Percentiles rank a stretch among this genome's conserved stretches.
These are phyloP conservation scores for Callyntrura sp. DNA, from an alignment of 2,888 invertebrate species.

Conservation along the genomic window DNA sequence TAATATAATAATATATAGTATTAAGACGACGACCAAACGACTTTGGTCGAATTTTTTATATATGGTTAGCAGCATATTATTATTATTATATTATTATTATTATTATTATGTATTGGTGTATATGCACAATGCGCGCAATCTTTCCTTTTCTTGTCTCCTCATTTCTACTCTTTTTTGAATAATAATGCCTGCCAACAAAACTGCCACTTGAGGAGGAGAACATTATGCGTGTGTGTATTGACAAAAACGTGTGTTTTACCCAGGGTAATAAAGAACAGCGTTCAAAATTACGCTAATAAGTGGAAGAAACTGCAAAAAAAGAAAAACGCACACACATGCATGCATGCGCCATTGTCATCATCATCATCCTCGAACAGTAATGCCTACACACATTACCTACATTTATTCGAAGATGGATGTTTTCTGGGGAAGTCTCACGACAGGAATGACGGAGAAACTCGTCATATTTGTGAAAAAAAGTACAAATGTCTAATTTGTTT, in stretches of 20 bases:
- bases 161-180: neutral
- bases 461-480: slow-evolving; percentile 1
- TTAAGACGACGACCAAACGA: neutral
- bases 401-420: neutral
- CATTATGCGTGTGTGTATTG: neutral
- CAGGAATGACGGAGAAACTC: neutral
- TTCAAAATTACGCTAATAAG: neutral
- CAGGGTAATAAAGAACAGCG: too few species aligned
- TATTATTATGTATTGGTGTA: neutral
- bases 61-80: slow-evolving; percentile 13
- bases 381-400: neutral
- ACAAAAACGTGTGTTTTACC: slow-evolving; percentile 10
- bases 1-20: neutral
- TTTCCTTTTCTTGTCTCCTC: neutral
- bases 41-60: neutral
- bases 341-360: neutral
- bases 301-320: neutral
- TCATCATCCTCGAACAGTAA: too few species aligned
- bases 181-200: too few species aligned
- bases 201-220: too few species aligned
- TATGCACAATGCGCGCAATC: neutral
- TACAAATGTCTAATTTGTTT: slow-evolving; percentile 51
- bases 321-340: neutral
- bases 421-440: slow-evolving; percentile 38
- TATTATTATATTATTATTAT: neutral